Base-by-base conservation (phyloP, 2,888 invertebrate genomes). In the Pyrrhia umbra region DNA sequence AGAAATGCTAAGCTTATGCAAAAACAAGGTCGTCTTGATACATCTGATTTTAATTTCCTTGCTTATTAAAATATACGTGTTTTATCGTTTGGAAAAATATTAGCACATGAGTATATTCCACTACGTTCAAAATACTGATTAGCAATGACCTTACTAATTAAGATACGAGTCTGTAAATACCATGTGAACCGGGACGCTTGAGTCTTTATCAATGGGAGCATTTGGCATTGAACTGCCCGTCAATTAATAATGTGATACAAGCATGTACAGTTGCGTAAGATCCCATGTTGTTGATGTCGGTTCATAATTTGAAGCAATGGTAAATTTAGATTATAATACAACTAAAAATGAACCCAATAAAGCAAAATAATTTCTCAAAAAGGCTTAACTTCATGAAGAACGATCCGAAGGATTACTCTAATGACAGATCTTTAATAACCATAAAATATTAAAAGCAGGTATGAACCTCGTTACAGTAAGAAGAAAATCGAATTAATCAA, bases 201-300 rank as follows among this genome's bases (percentile, higher is more conserved):
- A 72, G 57, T 62, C 68, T 71, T 76, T 75, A 75, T 78, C 77
- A 81, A 81, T 81, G 70, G 69, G 61, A 79, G 50, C 68, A 70
- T 78, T 82, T 83, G 83, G 75, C 84, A 84, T 85, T 86, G 86
- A 74, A 77, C 69, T 68, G 51, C 61, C 63, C 68, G 61, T 77
- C 80, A 81, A 81, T 84, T 83, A 71, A 62, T 56, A 60, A 62
- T 57, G 64, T 46, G 55, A 55, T 65, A 63, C 56, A 67, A 60
- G 50, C 58, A 54, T 49, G 37, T 52, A 6, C 37, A 25, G 52
- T 75, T 77, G 60, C 43, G 66, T 46, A 69, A 80, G 47, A 68
- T 62, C 45, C 67, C 21, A 25, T 55, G 46, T 60, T 55, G 46
- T 60, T 51, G 60, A 27, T 46, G 37, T 20, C 40, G 43, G 39